Evolutionary conservation across 2,888 invertebrate genomes (phyloP), one percentile per base, ranked within the genome.

Genomic region (Plebejus anna): DNA sequence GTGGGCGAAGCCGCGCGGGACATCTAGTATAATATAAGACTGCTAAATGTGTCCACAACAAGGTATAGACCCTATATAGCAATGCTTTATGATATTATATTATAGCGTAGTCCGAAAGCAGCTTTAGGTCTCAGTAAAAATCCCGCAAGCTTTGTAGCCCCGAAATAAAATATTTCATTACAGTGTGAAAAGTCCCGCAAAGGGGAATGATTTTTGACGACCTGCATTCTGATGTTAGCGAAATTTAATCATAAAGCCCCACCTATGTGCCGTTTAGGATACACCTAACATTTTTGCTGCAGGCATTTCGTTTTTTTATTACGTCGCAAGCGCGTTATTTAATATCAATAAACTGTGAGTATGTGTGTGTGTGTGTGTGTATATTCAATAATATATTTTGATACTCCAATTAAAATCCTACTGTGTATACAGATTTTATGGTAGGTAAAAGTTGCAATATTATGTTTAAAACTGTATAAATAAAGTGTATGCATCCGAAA

Each of bases 161-260:
- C 84, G 88, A 85, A 89, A 89, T 90, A 91, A 91, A 90, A 90
- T 90, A 90, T 90, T 90, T 91, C 90, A 90, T 91, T 90, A 90
- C 87, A 84, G 86, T 87, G 87, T 84, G 87, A 85, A 88, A 85
- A 86, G 86, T 87, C 84, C 84, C 79, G 75, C 78, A 75, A 78
- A 76, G 32, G 76, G 42, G 75, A 72, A 75, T 55, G 28, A 78
- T 79, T 77, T 79, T 77, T 78, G 78, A 79, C 78, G 78, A 77
- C 76, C 78, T 79, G 76, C 78, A 77, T 77, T 78, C 75, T 75
- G 71, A 77, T 78, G 75, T 70, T 32, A 75, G 70, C 51, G 22
- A 77, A 77, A 76, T 42, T 76, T 73, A 73, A 73, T 73, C 47
- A 73, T 51, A 55, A 73, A 73, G 51, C 55, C 55, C 55, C 73